Base-by-base conservation (phyloP, 64 coral and sea anemone genomes). In the Orbicella faveolata region DNA sequence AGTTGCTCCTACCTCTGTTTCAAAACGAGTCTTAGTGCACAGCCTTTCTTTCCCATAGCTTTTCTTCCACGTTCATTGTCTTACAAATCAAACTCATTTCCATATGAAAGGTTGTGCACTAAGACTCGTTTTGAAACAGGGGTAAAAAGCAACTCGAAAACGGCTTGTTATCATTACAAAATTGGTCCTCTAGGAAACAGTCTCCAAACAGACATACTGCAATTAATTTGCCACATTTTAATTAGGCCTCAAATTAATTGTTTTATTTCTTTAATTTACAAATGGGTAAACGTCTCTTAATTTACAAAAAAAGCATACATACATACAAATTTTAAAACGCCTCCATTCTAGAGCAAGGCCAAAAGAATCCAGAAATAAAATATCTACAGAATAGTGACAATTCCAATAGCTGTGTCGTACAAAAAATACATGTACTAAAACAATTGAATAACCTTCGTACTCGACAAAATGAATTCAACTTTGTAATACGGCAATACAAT, bases 271-370 rank as follows among this genome's bases (percentile, higher is more conserved):
- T 67, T 72, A 85, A 85, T 85, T 85, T 85, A 85, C 82, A 72
- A 85, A 73, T 70, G 65, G 37, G 41, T 69, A 20, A 48, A 72
- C 39, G 23, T 67, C 20, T 35, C 63, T 72, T 72, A 85, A 85
- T 85, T 66, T 85, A 73, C 82, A 85, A 85, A 85, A 59, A 85
- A 85, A 70, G 82, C 64, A 52, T 52, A 72, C 63, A 70, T 83
- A 83, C 61, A 68, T 70, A 85, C 64, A 73, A 36, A 26, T 70
- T 51, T 41, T 72, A 68, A 85, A 72, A 72, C 82, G 63, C 82
- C 82, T 72, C 3, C 23, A 53, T 30, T 26, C 17, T 14, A 26
- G 37, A 33, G 65, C 67, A 72, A 73, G 82, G 61, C 34, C 18
- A 44, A 69, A 68, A 25, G 63, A 84, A 84, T 39, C 20, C 63